phyloP scores from a whole-genome alignment of 1,140 invertebrate genomes.

The Sycophila sp. region DNA sequence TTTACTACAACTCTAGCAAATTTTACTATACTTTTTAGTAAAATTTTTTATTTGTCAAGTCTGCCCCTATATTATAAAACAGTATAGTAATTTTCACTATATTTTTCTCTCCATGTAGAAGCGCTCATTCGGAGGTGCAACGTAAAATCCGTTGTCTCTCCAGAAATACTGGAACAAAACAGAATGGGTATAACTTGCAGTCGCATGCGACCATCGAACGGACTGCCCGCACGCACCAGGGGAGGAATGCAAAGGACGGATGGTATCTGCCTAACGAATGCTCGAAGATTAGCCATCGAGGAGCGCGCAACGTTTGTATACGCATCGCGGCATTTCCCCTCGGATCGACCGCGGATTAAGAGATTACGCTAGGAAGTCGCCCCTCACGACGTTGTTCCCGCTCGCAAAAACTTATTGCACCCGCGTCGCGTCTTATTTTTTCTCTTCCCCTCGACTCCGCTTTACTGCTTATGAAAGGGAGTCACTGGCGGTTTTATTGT shows the following conservation, averaged over 20 bases:
- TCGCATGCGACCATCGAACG: not conserved
- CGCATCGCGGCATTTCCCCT: not conserved
- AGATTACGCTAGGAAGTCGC: conserved; percentile 1
- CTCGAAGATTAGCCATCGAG: not conserved
- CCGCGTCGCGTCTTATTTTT: not conserved
- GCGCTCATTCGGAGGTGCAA: no score
- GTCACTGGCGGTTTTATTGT: not conserved
- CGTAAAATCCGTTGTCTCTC: no score
- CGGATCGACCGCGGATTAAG: conserved; percentile 7
- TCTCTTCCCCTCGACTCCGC: not conserved
- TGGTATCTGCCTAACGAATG: conserved; percentile 29
- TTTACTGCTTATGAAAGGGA: not conserved
- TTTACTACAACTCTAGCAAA: no score
- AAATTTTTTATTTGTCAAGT: no score
- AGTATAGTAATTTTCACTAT: no score
- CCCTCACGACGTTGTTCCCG: not conserved
- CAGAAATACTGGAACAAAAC: no score
- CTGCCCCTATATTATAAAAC: no score
- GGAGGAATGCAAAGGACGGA: not conserved
- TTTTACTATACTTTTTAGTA: no score
- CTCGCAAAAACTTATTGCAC: conserved; percentile 1
- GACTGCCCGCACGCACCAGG: not conserved
- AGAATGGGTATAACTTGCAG: no score
- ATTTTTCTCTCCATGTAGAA: no score
- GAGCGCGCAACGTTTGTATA: not conserved